These are phyloP conservation scores for Monochamus saltuarius DNA, from an alignment of 1,140 invertebrate species.

Conservation along the genomic window DNA sequence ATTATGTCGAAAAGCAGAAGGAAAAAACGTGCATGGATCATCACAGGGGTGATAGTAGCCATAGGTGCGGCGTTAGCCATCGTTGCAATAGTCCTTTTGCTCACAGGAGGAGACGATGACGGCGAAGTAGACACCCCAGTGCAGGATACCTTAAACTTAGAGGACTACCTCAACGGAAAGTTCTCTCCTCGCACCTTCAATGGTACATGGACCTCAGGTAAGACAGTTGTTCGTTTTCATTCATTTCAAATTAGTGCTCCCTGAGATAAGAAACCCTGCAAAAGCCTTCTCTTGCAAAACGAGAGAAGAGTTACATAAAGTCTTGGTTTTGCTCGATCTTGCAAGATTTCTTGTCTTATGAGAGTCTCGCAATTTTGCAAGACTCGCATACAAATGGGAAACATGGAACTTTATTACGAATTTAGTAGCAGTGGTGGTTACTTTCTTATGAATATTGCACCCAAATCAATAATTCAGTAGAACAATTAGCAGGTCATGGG, in stretches of 20 bases:
- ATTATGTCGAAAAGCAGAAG: conserved; percentile 48
- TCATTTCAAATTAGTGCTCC: neutral
- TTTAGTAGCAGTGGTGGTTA: no score
- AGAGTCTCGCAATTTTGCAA: no score
- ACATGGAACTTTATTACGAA: no score
- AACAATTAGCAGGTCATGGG: neutral
- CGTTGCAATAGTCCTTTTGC: conserved; percentile 41
- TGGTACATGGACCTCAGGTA: conserved; percentile 57
- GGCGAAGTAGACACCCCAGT: conserved; percentile 16
- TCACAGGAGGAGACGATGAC: conserved; percentile 20
- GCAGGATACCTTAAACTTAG: conserved; percentile 45
- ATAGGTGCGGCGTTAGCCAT: conserved; percentile 41
- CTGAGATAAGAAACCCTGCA: neutral
- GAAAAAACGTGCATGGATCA: conserved; percentile 47
- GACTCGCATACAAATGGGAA: no score
- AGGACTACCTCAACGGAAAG: conserved; percentile 53
- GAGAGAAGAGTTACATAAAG: neutral
- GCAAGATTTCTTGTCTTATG: no score
- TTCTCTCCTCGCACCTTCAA: conserved; percentile 56
- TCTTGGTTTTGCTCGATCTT: no score
- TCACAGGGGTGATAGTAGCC: conserved; percentile 38
- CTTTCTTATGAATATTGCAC: neutral
- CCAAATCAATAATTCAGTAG: neutral
- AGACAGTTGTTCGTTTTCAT: conserved; percentile 4
- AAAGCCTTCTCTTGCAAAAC: neutral